Evolutionary conservation across 1,140 invertebrate species (phyloP), one percentile per base, ranked within the genome.

Genomic region (Bactericera cockerelli): DNA sequence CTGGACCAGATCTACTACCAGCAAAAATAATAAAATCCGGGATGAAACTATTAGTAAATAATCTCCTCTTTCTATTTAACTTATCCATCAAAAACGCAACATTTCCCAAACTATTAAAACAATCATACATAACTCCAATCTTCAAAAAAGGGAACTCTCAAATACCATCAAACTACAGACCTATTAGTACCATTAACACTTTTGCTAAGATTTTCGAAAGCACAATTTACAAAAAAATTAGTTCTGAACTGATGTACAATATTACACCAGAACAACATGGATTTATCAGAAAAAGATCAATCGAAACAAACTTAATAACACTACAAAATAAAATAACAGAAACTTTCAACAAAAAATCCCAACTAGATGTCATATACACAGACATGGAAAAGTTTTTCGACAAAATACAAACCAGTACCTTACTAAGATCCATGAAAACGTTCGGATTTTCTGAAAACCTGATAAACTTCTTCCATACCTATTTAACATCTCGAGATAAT

Each of bases 351-450:
- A 49, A 49, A 19, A 49, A 49, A 6, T 8, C 4, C 19, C 42
- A 49, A 16, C 42, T 49, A 10, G 42, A 49, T 22, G 42, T 49
- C 42, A 49, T 49, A 49, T 49, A 49, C 42, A 49, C 42, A 6
- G 42, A 49, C 22, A 4, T 19, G 6, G 42, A 49, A 49, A 49
- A 49, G 19, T 49, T 16, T 49, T 49, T 49, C 42, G 42, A 49
- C 19, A 49, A 49, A 49, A 49, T 49, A 6, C 42, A 49, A n/a
- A 19, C 22, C 22, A 3, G 19, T n/a, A 19, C n/a, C 42, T 49
- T 49, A 22, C n/a, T 49, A 49, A n/a, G 22, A 49, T 19, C 42
- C 22, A 49, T 49, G 42, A 49, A 49, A 22, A 49, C 8, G 4
- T 49, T 49, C 19, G 42, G 42, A 4, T 49, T 49, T 22, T 49